Evolutionary conservation across 1,140 invertebrate genomes (phyloP), one percentile per base, ranked within the genome.

Genomic region (Drosophila lacteicornis): DNA sequence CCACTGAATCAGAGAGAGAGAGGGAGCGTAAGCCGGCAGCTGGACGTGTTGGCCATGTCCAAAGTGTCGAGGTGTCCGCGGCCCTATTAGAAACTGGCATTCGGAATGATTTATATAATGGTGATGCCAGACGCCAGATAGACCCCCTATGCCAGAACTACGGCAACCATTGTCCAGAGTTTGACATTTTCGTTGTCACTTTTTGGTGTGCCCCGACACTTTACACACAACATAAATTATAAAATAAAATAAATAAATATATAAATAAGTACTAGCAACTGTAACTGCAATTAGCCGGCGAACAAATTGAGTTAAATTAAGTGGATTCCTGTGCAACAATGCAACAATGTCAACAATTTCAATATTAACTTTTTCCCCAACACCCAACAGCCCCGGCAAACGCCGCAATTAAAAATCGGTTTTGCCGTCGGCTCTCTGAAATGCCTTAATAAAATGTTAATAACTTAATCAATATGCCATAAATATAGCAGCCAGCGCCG

Each of bases 401-500:
- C n/a, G 36, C 38, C 38, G 61, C 80, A 80, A 85, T 80, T 79
- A 88, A 73, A 80, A 76, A 79, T 82, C 75, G 68, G 84, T 79
- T 85, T 86, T 62, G 75, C 78, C 82, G 65, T 62, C 82, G 79
- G 79, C 83, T 82, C 79, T 66, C 75, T 79, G 68, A 79, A 87
- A 79, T 90, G 85, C 84, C 81, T 88, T 85, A 88, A 90, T 88
- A 83, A 88, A 88, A 88, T 88, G 85, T 85, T 90, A 88, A 88
- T 88, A 79, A 88, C 85, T 88, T 88, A 90, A 88, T 88, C 85
- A 88, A 88, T 88, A 88, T 88, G 86, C 85, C 85, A 88, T 88
- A 88, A 88, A 88, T 88, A 90, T 84, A 82, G 56, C 5, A 27
- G 27, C 27, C 27, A 27, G 27, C 27, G 27, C 60, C 56, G 58